These are phyloP conservation scores for Eulithis prunata DNA, from an alignment of 2,888 invertebrate species.

Conservation along the genomic window DNA sequence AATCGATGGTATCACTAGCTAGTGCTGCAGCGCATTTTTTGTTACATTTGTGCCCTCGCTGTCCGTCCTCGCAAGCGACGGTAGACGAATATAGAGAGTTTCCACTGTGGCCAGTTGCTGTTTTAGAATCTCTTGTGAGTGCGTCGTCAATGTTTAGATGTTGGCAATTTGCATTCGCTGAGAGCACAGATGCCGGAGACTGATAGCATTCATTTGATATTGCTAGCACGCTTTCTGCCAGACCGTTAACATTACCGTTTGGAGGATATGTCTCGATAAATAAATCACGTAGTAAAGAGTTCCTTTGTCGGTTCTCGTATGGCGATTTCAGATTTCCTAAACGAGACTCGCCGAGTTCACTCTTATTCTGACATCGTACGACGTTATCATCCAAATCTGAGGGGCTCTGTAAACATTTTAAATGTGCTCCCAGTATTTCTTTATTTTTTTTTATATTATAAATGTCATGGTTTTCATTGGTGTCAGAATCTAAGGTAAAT, in stretches of 20 bases:
- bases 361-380: constrained; percentile 54
- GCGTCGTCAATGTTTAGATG: constrained; percentile 58
- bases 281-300: constrained; percentile 76
- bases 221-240: constrained; percentile 71
- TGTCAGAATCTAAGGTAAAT: constrained; percentile 50
- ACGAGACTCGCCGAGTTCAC: constrained; percentile 54
- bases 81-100: constrained; percentile 47
- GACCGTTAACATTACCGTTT: constrained; percentile 78
- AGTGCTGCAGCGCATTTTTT: constrained; percentile 9
- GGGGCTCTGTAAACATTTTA: constrained; percentile 50
- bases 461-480: constrained; percentile 46
- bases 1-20: background rate
- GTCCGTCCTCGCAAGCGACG: constrained; percentile 45
- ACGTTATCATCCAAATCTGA: constrained; percentile 54
- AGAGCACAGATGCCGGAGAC: constrained; percentile 69
- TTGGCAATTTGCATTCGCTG: constrained; percentile 73
- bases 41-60: constrained; percentile 1
- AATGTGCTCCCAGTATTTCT: constrained; percentile 44
- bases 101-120: constrained; percentile 40
- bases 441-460: constrained; percentile 59
- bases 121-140: constrained; percentile 53
- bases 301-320: constrained; percentile 69
- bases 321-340: constrained; percentile 65
- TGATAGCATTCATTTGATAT: constrained; percentile 76
- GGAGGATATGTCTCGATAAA: constrained; percentile 77